phyloP scores from a whole-genome alignment of 37 sponge, comb jelly and placozoan genomes.

The Chondrilla cf. caribensis region DNA sequence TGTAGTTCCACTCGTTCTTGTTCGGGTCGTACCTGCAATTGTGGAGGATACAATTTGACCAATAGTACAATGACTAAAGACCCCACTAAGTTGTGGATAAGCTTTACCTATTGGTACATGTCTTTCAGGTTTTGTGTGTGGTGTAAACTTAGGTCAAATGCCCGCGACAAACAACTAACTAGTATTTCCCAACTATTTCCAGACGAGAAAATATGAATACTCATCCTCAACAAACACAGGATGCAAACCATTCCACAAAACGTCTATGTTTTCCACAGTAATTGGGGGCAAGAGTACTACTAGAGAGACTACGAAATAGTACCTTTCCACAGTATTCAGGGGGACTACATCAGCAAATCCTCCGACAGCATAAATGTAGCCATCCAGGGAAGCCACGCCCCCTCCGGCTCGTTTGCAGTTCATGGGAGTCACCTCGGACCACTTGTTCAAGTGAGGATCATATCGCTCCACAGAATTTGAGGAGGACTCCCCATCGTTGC shows the following conservation, averaged over 20 bases:
- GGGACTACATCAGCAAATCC: constrained; percentile 94
- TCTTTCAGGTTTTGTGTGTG: too few species aligned
- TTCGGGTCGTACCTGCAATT: constrained; percentile 80
- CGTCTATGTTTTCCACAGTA: too few species aligned
- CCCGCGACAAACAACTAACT: too few species aligned
- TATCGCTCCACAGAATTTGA: constrained; percentile 82
- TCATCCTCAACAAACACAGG: too few species aligned
- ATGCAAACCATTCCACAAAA: too few species aligned
- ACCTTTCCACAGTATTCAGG: constrained; percentile 83
- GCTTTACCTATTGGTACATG: too few species aligned
- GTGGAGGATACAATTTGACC: not conserved
- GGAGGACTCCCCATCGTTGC: constrained; percentile 82
- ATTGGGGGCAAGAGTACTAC: too few species aligned
- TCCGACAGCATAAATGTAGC: constrained; percentile 90
- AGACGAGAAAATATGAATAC: too few species aligned
- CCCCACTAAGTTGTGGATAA: not conserved
- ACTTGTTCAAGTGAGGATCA: constrained; percentile 89
- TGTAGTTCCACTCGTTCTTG: constrained; percentile 68
- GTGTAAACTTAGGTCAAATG: too few species aligned
- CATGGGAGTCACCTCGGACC: constrained; percentile 78
- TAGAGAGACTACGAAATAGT: too few species aligned
- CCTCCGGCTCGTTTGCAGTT: constrained; percentile 82
- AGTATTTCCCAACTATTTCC: too few species aligned
- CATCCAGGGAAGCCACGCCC: constrained; percentile 80
- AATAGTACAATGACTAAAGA: not conserved